Evolutionary conservation across 2,113 vertebrate species (phyloP), one percentile per base, ranked within the genome.

Genomic region (Natator depressus): DNA sequence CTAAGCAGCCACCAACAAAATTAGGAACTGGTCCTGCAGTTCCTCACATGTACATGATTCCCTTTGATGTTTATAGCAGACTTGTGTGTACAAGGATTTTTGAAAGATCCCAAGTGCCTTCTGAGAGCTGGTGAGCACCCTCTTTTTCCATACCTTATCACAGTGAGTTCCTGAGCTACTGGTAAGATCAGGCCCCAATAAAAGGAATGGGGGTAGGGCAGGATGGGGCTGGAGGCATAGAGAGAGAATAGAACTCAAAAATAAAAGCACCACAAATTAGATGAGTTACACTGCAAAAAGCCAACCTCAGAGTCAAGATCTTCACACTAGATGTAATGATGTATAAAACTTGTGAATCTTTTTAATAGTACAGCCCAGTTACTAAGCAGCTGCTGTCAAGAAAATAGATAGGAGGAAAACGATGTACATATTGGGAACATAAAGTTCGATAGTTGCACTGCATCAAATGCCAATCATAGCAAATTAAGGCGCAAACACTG

Each of bases 271-370:
- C 25, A 47, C 65, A 80, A 85, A 90, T 47, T 80, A 42, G n/a
- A 79, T 57, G 19, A 49, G 38, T 88, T 54, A 57, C 29, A 29
- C 11, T 82, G 62, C 57, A 92, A 82, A 95, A 91, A 89, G 19
- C 27, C 49, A 79, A 55, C 25, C 53, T 31, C 31, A 82, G 19
- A 62, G 59, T 59, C 42, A 83, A 82, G 31, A 55, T 59, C 82
- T 80, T 88, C 85, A 50, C 42, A 85, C 31, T 38, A 82, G 55
- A 20, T 55, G 54, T 9, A 85, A 85, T 89, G 54, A 80, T 16
- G 46, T 76, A 89, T 47, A 50, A 80, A 65, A 69, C 17, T 3
- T 6, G 0, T 35, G 31, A 59, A 51, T 78, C 49, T 84, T 31
- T 76, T 80, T 84, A 75, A 76, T 8, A 85, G 76, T 29, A 82